Percentiles rank a stretch among this genome's conserved stretches.
phyloP scores from a whole-genome alignment of 1,140 invertebrate species.

The Saccostrea cuccullata region DNA sequence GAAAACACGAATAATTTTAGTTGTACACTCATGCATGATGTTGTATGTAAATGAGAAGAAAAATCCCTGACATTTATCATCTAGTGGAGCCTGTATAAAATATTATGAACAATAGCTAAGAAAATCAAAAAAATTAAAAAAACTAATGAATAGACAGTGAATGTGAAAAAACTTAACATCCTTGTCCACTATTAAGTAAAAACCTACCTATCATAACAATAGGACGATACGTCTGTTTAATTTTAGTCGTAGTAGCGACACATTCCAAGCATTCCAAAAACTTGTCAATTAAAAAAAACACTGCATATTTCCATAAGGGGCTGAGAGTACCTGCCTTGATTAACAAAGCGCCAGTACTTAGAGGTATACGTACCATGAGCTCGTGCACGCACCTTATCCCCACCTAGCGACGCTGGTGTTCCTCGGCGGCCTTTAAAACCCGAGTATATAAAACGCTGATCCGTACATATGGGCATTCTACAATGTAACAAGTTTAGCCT shows the following conservation, averaged over 20 bases:
- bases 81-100: too few species aligned
- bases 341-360: neutral
- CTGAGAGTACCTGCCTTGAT: neutral
- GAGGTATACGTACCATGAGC: conserved; percentile 9
- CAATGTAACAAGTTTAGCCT: neutral
- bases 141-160: too few species aligned
- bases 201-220: too few species aligned
- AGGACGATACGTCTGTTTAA: neutral
- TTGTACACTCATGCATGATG: too few species aligned
- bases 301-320: neutral
- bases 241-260: neutral
- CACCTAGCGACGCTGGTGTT: conserved; percentile 5
- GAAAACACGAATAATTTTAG: too few species aligned
- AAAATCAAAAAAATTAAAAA: too few species aligned
- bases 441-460: neutral
- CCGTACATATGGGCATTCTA: neutral
- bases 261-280: neutral
- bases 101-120: too few species aligned
- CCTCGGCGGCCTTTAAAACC: neutral
- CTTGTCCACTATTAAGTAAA: too few species aligned
- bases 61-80: too few species aligned
- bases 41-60: too few species aligned
- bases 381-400: neutral
- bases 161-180: too few species aligned
- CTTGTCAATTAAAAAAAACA: neutral